Base-by-base conservation (phyloP, 1,140 invertebrate genomes). In the Bicyclus anynana region DNA sequence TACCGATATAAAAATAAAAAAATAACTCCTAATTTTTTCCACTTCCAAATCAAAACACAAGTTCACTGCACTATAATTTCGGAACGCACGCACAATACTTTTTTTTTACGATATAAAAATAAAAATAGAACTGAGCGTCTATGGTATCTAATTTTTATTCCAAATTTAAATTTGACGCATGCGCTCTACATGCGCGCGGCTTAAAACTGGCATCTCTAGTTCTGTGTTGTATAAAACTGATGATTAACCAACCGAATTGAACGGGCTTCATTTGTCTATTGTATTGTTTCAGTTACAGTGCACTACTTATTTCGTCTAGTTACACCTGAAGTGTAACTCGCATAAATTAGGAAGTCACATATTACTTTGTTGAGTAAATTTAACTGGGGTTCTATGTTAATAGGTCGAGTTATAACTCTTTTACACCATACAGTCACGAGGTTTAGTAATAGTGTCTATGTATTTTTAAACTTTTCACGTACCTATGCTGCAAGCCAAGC, bases 21-120 rank as follows among this genome's bases (percentile, higher is more conserved):
- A 48, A 40, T 48, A 53, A 59, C 6, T 47, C 40, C 40, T 53
- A 53, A 47, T 59, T 59, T 59, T 23, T 53, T 48, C 44, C 44
- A 55, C 50, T 38, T 59, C 48, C 27, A 13, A 26, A 48, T 40
- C 18, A 16, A 48, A 37, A 35, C 50, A 62, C 56, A 63, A 64
- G 71, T 67, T 75, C 77, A 80, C 78, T 77, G 72, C 75, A 81
- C 78, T 81, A 72, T 10, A 12, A 21, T 44, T 44, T 44, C 66
- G 62, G 57, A 69, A 64, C 38, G 64, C 38, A 58, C 60, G 61
- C 69, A 61, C 59, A 61, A 68, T 72, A 64, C 72, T 69, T 67
- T 67, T 69, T 71, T 68, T 72, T 12, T 12, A 38, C 27, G n/a
- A n/a, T n/a, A n/a, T n/a, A n/a, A n/a, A n/a, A n/a, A n/a, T n/a